Percentiles rank a stretch among this genome's conserved stretches.
Conservation (phyloP, 2,888 invertebrate genomes). For the Drosophila vallismaia region DNA sequence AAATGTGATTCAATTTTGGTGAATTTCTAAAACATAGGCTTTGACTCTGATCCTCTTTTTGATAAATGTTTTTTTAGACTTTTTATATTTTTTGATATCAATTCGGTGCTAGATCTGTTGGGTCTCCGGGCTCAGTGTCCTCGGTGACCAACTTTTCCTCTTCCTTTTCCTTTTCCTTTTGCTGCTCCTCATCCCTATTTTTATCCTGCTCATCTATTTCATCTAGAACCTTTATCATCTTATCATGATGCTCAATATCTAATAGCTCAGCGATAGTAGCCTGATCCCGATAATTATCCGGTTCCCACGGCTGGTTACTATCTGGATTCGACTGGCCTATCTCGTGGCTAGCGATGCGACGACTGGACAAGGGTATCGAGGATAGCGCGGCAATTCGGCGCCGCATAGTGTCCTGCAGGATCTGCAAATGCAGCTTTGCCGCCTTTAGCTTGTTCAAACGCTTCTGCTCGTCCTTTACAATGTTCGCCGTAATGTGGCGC, state of each 20-base stretch:
- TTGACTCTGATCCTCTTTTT: background rate
- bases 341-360: background rate
- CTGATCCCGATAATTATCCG: background rate
- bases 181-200: background rate
- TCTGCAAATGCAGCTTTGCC: conserved; percentile 9
- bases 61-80: background rate
- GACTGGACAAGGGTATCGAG: background rate
- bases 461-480: conserved; percentile 22
- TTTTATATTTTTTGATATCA: background rate
- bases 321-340: background rate
- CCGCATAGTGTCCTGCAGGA: background rate
- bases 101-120: background rate
- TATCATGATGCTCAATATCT: no score
- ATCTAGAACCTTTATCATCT: background rate
- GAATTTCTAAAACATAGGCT: background rate
- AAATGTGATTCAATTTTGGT: background rate
- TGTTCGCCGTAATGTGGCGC: background rate
- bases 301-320: background rate
- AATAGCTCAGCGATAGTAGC: background rate
- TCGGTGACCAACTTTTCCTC: background rate
- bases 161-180: background rate
- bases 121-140: background rate
- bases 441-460: conserved; percentile 17
- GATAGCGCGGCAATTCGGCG: background rate
- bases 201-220: background rate